Base-by-base conservation (phyloP, 2,113 vertebrate genomes). In the Scomber scombrus region DNA sequence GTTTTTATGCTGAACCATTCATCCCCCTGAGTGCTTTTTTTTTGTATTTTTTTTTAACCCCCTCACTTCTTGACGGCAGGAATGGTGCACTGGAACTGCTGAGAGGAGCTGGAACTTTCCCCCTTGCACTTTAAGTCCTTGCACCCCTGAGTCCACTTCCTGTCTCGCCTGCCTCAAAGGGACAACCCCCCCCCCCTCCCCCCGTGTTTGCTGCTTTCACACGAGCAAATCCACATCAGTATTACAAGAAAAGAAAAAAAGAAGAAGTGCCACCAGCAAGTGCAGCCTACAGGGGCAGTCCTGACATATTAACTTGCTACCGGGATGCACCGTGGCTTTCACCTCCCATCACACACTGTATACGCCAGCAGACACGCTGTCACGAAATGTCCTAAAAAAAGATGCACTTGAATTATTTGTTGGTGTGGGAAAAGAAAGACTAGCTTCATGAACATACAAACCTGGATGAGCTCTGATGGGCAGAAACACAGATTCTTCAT, bases 51-150 rank as follows among this genome's bases (percentile, higher is more conserved):
- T 69, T 69, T 72, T 51, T 14, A 49, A 34, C 69, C 57, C 14
- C 60, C 14, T 80, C 11, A 1, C 10, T 71, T 81, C 52, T 71
- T 40, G 46, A 85, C 66, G 86, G 67, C 83, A 73, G 77, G 68
- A 67, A 67, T 72, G 79, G 64, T 23, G 46, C 80, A 85, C 72
- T 51, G 78, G 82, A 91, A 78, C 81, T 84, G 74, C 84, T 52
- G 71, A 83, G 76, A 89, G 85, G 83, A 88, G 70, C 88, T 77
- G 77, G 80, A 89, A 87, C 81, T 81, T 80, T 86, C 71, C 87
- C 77, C 80, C 71, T 88, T 91, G 92, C 92, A 92, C 91, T 93
- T 92, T 88, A 89, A 80, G 84, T 88, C 88, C 81, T 88, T 9
- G 70, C 83, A 73, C 84, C 82, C 87, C 74, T 47, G 54, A 83